phyloP scores from a whole-genome alignment of 1,140 invertebrate species.

The Cyclargus thomasi region DNA sequence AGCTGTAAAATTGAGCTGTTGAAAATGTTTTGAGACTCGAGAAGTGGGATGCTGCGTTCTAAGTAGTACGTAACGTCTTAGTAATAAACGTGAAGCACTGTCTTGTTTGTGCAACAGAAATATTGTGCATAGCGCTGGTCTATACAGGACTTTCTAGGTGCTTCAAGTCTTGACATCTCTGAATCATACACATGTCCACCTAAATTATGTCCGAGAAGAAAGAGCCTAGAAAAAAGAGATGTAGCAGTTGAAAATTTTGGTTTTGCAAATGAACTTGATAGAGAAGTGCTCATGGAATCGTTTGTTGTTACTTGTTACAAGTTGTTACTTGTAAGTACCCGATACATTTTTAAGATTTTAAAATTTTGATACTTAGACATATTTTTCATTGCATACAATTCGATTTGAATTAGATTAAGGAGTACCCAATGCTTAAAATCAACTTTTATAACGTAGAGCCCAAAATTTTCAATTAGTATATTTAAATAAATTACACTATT shows the following conservation, averaged over 20 bases:
- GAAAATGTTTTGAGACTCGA: too few relatives aligned
- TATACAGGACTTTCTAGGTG: too few relatives aligned
- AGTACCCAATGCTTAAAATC: background rate
- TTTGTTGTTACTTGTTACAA: background rate
- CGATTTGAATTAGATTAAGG: too few relatives aligned
- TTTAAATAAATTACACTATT: background rate
- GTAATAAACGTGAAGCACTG: too few relatives aligned
- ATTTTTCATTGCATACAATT: background rate
- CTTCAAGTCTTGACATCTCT: too few relatives aligned
- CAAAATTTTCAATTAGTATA: constrained; percentile 1
- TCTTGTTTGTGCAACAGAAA: too few relatives aligned
- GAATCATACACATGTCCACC: too few relatives aligned
- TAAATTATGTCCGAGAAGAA: background rate
- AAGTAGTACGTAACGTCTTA: too few relatives aligned
- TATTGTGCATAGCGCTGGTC: too few relatives aligned
- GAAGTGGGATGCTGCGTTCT: too few relatives aligned
- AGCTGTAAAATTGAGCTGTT: too few relatives aligned
- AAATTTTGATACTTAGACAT: background rate
- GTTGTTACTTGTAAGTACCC: background rate
- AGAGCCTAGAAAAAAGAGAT: background rate
- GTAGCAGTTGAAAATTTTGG: background rate
- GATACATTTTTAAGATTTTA: background rate
- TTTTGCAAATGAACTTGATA: background rate
- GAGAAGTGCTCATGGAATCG: too few relatives aligned
- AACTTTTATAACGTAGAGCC: background rate